These are phyloP conservation scores for Torymus texanus DNA, from an alignment of 2,888 invertebrate genomes.

Conservation along the genomic window DNA sequence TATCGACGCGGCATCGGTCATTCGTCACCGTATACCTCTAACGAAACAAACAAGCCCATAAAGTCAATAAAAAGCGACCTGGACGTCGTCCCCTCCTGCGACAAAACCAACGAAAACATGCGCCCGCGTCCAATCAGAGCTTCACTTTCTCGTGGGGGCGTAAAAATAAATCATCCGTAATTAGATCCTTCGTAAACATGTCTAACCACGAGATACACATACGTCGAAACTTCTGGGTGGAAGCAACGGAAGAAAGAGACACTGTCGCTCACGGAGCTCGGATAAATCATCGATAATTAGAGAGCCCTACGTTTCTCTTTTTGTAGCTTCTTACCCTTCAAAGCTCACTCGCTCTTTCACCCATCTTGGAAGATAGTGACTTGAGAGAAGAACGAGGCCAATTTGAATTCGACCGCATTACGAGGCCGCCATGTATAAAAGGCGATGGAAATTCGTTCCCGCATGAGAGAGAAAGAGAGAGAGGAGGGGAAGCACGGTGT, in stretches of 20 bases:
- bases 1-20: too few relatives aligned
- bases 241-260: neutral
- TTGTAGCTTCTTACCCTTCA: neutral
- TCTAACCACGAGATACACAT: neutral
- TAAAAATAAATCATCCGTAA: slow-evolving; percentile 43
- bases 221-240: neutral
- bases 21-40: neutral
- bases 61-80: neutral
- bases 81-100: neutral
- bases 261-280: slow-evolving; percentile 6
- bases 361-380: neutral
- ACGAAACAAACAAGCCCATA: slow-evolving; percentile 1
- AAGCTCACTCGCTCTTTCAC: neutral
- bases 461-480: neutral
- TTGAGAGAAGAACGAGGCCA: neutral
- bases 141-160: too few relatives aligned
- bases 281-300: slow-evolving; percentile 52
- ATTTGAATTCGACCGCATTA: slow-evolving; percentile 18
- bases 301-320: neutral
- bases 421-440: neutral
- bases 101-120: neutral
- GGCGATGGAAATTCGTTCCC: neutral
- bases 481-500: neutral
- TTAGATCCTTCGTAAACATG: slow-evolving; percentile 33
- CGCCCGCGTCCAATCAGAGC: too few relatives aligned